Conservation (phyloP, 1,140 invertebrate species). For the Zaprionus nigranus region DNA sequence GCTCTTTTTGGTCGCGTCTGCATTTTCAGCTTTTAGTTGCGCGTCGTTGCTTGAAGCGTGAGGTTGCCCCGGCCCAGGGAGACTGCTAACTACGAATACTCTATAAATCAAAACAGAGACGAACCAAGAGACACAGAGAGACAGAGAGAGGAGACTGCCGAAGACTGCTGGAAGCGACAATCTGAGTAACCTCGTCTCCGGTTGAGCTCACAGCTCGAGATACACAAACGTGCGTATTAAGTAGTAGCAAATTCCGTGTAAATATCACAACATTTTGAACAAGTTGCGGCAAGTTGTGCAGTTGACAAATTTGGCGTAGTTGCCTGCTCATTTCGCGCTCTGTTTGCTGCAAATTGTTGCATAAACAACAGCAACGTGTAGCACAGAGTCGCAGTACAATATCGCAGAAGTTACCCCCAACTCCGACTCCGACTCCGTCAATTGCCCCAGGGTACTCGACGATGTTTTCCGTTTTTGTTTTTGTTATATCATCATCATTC, state of each 20-base stretch:
- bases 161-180: background rate
- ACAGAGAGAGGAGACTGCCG: background rate
- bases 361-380: conserved; percentile 58
- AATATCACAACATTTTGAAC: conserved; percentile 41
- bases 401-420: background rate
- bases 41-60: conserved; percentile 74
- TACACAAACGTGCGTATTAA: conserved; percentile 67
- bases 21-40: conserved; percentile 66
- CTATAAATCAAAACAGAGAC: conserved; percentile 30
- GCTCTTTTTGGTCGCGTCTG: conserved; percentile 71
- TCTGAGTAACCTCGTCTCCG: conserved; percentile 22
- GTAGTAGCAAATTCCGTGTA: conserved; percentile 49
- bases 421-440: background rate
- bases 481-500: conserved; percentile 42
- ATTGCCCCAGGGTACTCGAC: conserved; percentile 32
- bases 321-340: conserved; percentile 75
- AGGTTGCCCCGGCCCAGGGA: conserved; percentile 48
- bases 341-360: conserved; percentile 77
- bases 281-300: conserved; percentile 58
- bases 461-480: conserved; percentile 14
- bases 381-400: conserved; percentile 9
- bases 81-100: conserved; percentile 11
- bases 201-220: conserved; percentile 34
- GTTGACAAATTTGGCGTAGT: conserved; percentile 74
- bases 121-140: background rate